Base-by-base conservation (phyloP, 2,888 invertebrate species). In the Lepetodrilus schrolli region DNA sequence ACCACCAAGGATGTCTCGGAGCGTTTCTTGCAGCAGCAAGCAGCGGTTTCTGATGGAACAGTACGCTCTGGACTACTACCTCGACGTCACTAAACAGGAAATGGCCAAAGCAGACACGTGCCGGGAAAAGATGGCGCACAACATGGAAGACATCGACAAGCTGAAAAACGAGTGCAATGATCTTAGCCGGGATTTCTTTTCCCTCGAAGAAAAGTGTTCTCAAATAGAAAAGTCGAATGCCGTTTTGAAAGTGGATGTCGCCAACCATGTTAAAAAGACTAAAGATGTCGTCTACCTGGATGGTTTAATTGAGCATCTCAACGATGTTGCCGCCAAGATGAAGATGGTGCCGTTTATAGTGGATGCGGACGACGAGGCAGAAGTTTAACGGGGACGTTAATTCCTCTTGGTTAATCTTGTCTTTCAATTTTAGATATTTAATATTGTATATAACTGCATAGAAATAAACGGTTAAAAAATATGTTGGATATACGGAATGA, bases 201-300 rank as follows among this genome's bases (percentile, higher is more conserved):
- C 10, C 58, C 58, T 58, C 34, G 30, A 58, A 23, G 34, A 30
- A 30, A 30, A 30, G 7, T 34, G 58, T 58, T 58, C 58, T 3
- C 10, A 17, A 34, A 10, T 58, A 34, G 17, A 58, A 34, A 17
- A 58, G 21, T 17, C 30, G 7, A 58, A 34, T 30, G 30, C 34
- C 17, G 58, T 30, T 8, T 13, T 58, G 23, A 58, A 58, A 58
- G 30, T 17, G 26, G n/a, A 13, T 13, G 30, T 58, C 7, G 23
- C 58, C 1, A 23, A 30, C 7, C 30, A 30, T 13, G 17, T 30
- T 30, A 34, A 58, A 30, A 17, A 58, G n/a, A 58, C 34, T 17
- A 58, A 58, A 30, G 58, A 58, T 58, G 30, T 58, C 30, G 30
- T 58, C 4, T 58, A 58, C 30, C 58, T 58, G 34, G 58, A 58